Percentiles rank a stretch among this genome's conserved stretches.
phyloP scores from a whole-genome alignment of 2,797 vertebrate species.

The Hybognathus amarus region DNA sequence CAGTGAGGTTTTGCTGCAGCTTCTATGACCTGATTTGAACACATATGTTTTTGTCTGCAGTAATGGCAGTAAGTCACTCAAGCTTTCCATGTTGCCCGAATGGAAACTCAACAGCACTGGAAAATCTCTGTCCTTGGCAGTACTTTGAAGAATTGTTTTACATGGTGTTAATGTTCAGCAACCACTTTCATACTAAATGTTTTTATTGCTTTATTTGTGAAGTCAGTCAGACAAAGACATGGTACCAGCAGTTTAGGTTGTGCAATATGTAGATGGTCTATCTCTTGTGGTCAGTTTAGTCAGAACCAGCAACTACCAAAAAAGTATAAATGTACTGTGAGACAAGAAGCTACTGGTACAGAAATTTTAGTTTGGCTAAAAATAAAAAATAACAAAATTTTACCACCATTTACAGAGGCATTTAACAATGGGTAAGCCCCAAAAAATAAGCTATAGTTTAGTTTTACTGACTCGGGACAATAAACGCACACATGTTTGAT shows the following conservation, averaged over 20 bases:
- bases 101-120: slow-evolving; percentile 41
- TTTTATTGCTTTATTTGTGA: slow-evolving; percentile 33
- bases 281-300: not conserved
- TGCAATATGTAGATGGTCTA: not conserved
- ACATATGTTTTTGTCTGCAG: not conserved
- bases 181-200: not conserved
- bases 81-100: slow-evolving; percentile 30
- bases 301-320: not conserved
- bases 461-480: not conserved
- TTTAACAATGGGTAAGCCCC: not conserved
- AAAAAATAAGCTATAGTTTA: not conserved
- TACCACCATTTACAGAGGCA: not conserved
- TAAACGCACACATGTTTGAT: not conserved
- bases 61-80: slow-evolving; percentile 28
- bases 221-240: not conserved
- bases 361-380: not conserved
- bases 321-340: not conserved
- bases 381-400: no score
- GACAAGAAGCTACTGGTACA: not conserved
- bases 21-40: not conserved
- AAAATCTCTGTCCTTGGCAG: slow-evolving; percentile 25
- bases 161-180: slow-evolving; percentile 8
- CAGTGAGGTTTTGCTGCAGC: not conserved
- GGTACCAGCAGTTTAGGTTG: not conserved
- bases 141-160: not conserved